Base-by-base conservation (phyloP, 1,140 invertebrate genomes). In the Lepeophtheirus salmonis region DNA sequence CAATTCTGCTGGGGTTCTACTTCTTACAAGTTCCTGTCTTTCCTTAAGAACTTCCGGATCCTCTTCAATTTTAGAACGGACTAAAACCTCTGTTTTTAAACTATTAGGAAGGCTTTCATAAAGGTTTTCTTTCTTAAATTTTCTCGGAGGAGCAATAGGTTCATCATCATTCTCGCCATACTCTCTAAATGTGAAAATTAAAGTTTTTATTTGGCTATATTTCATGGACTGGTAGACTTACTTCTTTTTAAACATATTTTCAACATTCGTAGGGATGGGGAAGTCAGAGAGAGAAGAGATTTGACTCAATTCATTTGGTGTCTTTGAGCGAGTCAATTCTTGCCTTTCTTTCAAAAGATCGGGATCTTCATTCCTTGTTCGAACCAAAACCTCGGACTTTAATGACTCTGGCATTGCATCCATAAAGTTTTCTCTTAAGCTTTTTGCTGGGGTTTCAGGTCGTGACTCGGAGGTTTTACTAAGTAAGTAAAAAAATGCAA, bases 21-120 rank as follows among this genome's bases (percentile, higher is more conserved):
- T 52, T 20, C 49, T 52, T 2, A 24, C 18, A 13, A 61, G 22
- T 24, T 61, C 59, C 23, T 53, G 50, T 23, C 59, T 23, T 48
- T 30, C 20, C 3, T 30, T 16, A 17, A 57, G 55, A 16, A 57
- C 23, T 30, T 57, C 26, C 10, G 21, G 20, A 41, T 57, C 55
- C 3, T 6, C 26, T 30, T 57, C 55, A 14, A 57, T 21, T 16
- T 26, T 30, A 23, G 22, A 52, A 2, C 48, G n/a, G n/a, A 61
- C 59, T 3, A 61, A 10, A 56, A 61, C 59, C 25, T 61, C 59
- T 1, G 48, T 54, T 55, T 50, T 61, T 21, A 61, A 30, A 18
- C 48, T 56, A 18, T 21, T 25, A 4, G 59, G 59, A 17, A 61
- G 25, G 17, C 17, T 56, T 16, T 53, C 59, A 26, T 61, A 61